A percentile compares a stretch with the other conserved stretches of the same genome.
Conservation (phyloP, 1,140 invertebrate species). For the Ptiloglossa arizonensis region DNA sequence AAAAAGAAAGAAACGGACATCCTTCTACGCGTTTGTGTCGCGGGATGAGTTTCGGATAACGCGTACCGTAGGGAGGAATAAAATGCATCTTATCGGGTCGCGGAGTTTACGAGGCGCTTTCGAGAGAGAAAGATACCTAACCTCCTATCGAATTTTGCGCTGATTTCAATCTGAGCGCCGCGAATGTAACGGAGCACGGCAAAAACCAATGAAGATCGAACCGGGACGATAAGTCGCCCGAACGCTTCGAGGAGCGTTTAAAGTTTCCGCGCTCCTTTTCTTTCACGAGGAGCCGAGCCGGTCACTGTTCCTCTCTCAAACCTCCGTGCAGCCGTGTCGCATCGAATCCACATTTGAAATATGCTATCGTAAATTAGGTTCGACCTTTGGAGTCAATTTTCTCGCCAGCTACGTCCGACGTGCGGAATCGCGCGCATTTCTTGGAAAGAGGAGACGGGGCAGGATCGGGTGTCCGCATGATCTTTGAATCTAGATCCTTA, state of each 20-base stretch:
- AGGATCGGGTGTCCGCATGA: too few species aligned
- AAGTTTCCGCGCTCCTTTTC: conserved; percentile 18
- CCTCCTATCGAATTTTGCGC: conserved; percentile 24
- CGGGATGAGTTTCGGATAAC: conserved; percentile 14
- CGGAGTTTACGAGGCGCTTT: conserved; percentile 16
- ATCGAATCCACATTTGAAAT: conserved; percentile 18
- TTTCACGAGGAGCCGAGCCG: neutral
- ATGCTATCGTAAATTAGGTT: conserved; percentile 20
- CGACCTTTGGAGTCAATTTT: conserved; percentile 1
- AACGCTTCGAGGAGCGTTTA: conserved; percentile 16
- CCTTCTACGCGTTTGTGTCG: conserved; percentile 2
- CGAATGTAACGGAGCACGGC: conserved; percentile 19
- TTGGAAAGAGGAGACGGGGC: too few species aligned
- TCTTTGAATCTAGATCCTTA: too few species aligned
- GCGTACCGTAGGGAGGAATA: conserved; percentile 18
- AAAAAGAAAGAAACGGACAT: neutral
- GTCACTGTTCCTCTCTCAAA: neutral
- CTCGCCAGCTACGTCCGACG: neutral
- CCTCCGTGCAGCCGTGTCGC: neutral
- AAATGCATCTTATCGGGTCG: conserved; percentile 19
- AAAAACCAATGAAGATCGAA: conserved; percentile 26
- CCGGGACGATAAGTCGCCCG: conserved; percentile 18
- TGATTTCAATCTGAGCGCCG: conserved; percentile 26
- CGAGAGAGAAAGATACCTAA: conserved; percentile 10
- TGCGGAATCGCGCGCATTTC: neutral